Evolutionary conservation across 2,797 vertebrate species (phyloP), one percentile per base, ranked within the genome.

Genomic region (Pipistrellus pipistrellus): DNA sequence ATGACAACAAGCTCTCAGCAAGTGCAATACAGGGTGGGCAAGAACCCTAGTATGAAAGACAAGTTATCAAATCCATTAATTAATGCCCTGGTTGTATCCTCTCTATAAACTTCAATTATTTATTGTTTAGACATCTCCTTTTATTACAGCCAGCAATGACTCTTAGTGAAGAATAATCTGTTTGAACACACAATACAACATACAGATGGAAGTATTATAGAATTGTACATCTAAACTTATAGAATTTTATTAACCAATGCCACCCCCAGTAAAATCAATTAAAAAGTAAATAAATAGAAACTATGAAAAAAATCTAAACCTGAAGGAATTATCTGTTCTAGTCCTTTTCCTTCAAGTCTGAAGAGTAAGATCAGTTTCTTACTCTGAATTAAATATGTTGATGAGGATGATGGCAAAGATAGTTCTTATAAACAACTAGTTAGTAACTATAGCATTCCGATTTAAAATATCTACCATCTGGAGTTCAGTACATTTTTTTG

Each of bases 21-120:
- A 87, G 9, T 85, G 20, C 6, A 89, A 69, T 38, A 87, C 2
- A 76, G 11, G 18, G 14, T 80, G 14, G 38, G 32, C 32, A 87
- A 84, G 32, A 20, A 77, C 90, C 44, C 30, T 94, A 73, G 27
- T 69, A 69, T 13, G 30, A 85, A 90, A 93, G n/a, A 89, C 8
- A 27, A 87, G 48, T 84, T 32, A 86, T 55, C 25, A 64, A 76
- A 84, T 66, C 72, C 21, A 41, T 94, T 71, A 94, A 51, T 83
- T 83, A 73, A 12, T 21, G 69, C 14, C 44, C 53, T 86, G 8
- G 20, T 92, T 86, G 20, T 5, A 62, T 71, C 25, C 8, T 73
- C n/a, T 75, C 27, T 83, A 62, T 82, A 59, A 87, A 14, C 21
- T 85, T 78, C 76, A 94, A 62, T 80, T 12, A 87, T 72, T 91